phyloP scores from a whole-genome alignment of 2,797 vertebrate genomes.

The Clarias platycephalus region DNA sequence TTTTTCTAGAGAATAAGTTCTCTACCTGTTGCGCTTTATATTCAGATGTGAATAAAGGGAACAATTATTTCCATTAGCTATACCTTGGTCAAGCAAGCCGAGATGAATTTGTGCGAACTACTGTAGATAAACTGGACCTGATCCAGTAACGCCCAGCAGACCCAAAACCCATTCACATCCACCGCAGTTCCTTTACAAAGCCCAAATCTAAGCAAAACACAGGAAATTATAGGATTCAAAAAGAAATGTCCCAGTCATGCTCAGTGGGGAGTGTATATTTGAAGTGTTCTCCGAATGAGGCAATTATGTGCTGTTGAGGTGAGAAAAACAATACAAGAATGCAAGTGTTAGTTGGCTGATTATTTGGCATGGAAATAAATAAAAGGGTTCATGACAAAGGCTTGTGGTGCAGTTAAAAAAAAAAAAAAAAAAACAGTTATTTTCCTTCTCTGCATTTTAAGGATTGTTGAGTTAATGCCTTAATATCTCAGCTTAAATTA shows the following conservation, averaged over 20 bases:
- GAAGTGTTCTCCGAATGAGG: conserved; percentile 33
- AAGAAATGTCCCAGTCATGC: background rate
- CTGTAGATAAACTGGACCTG: conserved; percentile 26
- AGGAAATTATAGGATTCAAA: conserved; percentile 25
- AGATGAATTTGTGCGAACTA: background rate
- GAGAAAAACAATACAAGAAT: conserved; percentile 26
- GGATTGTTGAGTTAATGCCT: background rate
- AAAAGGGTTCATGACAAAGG: conserved; percentile 15
- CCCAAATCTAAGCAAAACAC: conserved; percentile 19
- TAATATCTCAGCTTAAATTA: conserved; percentile 48
- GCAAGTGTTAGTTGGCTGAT: conserved; percentile 16
- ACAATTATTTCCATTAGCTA: conserved; percentile 2
- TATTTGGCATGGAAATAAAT: conserved; percentile 23
- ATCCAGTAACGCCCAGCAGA: background rate
- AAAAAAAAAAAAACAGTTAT: background rate
- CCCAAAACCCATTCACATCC: conserved; percentile 16
- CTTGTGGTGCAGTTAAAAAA: conserved; percentile 1
- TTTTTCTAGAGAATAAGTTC: background rate
- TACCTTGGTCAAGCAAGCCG: background rate
- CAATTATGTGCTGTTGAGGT: conserved; percentile 30
- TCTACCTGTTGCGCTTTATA: background rate
- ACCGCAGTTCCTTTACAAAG: background rate
- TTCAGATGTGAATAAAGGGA: conserved; percentile 6
- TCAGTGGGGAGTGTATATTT: conserved; percentile 23
- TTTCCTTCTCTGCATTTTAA: background rate